phyloP scores from a whole-genome alignment of 1,140 invertebrate genomes.

The Eubasilissa regina region DNA sequence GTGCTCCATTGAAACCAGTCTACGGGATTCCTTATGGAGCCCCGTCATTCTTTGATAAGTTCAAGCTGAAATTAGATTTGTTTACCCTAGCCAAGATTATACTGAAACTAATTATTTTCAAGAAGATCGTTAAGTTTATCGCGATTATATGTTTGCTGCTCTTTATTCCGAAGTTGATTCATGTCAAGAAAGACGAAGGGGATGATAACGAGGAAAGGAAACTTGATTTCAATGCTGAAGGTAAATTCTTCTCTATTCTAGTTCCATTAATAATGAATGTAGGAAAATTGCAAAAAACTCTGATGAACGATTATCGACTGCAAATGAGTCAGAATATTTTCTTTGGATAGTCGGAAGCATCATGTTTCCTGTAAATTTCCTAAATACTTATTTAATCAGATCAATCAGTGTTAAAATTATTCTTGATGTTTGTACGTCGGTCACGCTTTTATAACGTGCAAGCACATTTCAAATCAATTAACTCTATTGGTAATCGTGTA shows the following conservation, averaged over 20 bases:
- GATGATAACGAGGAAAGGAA: constrained; percentile 58
- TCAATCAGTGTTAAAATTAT: too few species aligned
- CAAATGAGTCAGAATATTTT: too few species aligned
- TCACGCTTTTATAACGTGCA: too few species aligned
- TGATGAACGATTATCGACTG: too few species aligned
- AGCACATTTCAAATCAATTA: too few species aligned
- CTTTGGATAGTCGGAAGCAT: too few species aligned
- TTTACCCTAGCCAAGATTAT: constrained; percentile 82
- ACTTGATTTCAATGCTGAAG: constrained; percentile 17
- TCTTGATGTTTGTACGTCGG: too few species aligned
- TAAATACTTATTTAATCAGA: too few species aligned
- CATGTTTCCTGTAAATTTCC: too few species aligned
- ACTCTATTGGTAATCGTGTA: too few species aligned
- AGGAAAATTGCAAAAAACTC: too few species aligned
- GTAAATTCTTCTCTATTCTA: not conserved
- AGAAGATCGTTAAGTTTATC: constrained; percentile 84
- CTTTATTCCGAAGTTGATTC: constrained; percentile 80
- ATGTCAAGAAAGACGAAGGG: constrained; percentile 67
- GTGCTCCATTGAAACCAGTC: constrained; percentile 67
- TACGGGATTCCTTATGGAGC: constrained; percentile 72
- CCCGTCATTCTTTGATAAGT: constrained; percentile 74
- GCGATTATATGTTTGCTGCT: constrained; percentile 81
- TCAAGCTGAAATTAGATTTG: constrained; percentile 79
- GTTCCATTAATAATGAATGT: too few species aligned
- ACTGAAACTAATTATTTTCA: constrained; percentile 82